Conservation (phyloP, 2,888 invertebrate genomes). For the Dryobota labecula region DNA sequence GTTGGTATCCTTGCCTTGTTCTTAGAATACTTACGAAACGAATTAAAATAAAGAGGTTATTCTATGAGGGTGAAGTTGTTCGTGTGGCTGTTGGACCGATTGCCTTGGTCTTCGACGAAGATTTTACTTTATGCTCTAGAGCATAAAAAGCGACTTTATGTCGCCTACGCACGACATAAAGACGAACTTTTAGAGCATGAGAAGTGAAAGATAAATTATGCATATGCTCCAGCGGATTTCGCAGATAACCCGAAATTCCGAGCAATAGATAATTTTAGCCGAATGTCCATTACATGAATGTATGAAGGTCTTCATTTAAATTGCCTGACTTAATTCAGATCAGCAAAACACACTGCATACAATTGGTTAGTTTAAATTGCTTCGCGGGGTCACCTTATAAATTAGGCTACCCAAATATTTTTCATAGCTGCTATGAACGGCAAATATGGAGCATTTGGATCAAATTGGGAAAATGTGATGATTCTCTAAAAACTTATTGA, state of each 20-base stretch:
- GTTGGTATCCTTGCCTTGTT: too few species aligned
- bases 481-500: not conserved
- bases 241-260: not conserved
- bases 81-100: too few species aligned
- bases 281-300: not conserved
- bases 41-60: too few species aligned
- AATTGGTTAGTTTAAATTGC: conserved; percentile 46
- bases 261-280: not conserved
- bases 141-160: too few species aligned
- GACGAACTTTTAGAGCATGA: too few species aligned
- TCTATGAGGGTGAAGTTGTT: too few species aligned
- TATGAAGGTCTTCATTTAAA: conserved; percentile 37
- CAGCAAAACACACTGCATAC: conserved; percentile 23
- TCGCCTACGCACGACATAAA: too few species aligned
- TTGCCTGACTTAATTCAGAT: conserved; percentile 18
- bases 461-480: too few species aligned
- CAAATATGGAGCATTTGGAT: not conserved
- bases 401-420: conserved; percentile 45
- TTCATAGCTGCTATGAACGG: conserved; percentile 13
- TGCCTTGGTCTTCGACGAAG: too few species aligned
- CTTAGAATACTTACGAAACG: too few species aligned
- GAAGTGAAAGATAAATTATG: too few species aligned
- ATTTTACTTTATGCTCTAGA: too few species aligned
- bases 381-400: conserved; percentile 39
- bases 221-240: not conserved